phyloP scores from a whole-genome alignment of 2,113 vertebrate species.

The Ailurus styani region DNA sequence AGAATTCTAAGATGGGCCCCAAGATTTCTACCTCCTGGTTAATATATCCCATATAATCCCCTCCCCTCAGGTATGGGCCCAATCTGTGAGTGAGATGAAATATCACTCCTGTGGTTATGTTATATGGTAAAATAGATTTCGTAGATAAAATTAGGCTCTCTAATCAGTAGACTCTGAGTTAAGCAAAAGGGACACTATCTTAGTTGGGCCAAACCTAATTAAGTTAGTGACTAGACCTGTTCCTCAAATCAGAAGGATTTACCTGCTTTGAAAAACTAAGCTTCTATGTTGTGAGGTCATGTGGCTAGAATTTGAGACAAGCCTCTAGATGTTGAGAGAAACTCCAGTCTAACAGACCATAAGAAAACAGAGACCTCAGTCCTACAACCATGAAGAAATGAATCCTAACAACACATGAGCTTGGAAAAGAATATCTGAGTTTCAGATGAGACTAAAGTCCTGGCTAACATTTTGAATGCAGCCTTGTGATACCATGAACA shows the following conservation, averaged over 20 bases:
- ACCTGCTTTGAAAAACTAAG: not conserved
- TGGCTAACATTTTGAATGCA: not conserved
- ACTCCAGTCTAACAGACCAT: not conserved
- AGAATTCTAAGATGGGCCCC: not conserved
- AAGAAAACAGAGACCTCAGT: not conserved
- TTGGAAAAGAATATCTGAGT: not conserved
- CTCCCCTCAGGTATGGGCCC: not conserved
- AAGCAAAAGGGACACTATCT: not conserved
- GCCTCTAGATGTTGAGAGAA: not conserved
- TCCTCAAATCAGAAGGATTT: not conserved
- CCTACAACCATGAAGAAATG: not conserved
- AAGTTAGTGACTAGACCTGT: not conserved
- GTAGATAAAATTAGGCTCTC: not conserved
- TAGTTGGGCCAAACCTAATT: not conserved
- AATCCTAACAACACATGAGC: not conserved
- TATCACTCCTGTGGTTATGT: not conserved
- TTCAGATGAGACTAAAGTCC: not conserved
- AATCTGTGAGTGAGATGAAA: not conserved
- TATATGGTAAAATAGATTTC: not conserved
- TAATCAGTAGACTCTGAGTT: not conserved
- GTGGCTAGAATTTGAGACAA: not conserved
- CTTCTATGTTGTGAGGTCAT: not conserved
- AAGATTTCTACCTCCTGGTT: not conserved
- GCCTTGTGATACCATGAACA: not conserved
- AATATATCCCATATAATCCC: not conserved